Evolutionary conservation across 2,888 invertebrate genomes (phyloP).

Genomic region (Drosophila rellima): DNA sequence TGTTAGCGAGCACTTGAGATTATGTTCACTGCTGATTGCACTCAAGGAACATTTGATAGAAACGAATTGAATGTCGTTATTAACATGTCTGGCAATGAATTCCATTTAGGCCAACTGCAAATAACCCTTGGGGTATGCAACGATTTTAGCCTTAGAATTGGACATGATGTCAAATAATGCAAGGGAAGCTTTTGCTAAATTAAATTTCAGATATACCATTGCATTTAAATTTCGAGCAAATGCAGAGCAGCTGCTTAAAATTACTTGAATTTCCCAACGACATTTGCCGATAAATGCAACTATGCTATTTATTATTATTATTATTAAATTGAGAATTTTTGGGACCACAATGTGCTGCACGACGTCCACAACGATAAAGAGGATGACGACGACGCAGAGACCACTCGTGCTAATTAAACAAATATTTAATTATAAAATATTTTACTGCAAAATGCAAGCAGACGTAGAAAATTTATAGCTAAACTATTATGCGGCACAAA

Average conservation of each 20-base stretch:
- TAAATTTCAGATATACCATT: background rate
- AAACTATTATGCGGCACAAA: constrained; percentile 67
- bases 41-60: background rate
- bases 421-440: constrained; percentile 80
- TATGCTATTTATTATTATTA: constrained; percentile 12
- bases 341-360: constrained; percentile 5
- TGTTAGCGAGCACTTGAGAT: background rate
- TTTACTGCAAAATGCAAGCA: constrained; percentile 71
- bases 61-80: background rate
- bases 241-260: background rate
- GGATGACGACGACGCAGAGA: constrained; percentile 17
- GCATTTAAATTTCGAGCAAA: constrained; percentile 8
- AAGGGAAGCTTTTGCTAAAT: background rate
- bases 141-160: no score
- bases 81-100: background rate
- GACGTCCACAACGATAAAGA: constrained; percentile 1
- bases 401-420: constrained; percentile 77
- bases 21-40: background rate
- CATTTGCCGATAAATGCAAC: constrained; percentile 34
- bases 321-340: constrained; percentile 49
- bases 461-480: constrained; percentile 74
- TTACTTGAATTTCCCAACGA: constrained; percentile 31
- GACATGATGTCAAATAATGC: background rate
- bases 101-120: background rate
- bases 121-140: background rate